A percentile compares a stretch with the other conserved stretches of the same genome.
These are phyloP conservation scores for Drosophila auraria DNA, from an alignment of 1,140 invertebrate species.

Conservation along the genomic window DNA sequence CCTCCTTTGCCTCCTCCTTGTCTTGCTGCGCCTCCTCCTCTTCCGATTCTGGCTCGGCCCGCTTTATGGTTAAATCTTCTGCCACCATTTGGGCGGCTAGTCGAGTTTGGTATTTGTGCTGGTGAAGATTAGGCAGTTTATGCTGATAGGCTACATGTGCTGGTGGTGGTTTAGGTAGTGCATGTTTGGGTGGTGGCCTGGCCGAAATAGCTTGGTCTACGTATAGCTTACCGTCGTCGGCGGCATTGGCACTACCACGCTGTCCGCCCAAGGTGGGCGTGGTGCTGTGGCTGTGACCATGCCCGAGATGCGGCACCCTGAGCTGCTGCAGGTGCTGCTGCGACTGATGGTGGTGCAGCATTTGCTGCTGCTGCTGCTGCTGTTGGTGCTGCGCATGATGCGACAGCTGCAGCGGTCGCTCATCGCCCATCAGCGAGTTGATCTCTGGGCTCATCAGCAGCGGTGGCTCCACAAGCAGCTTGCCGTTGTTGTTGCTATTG, in stretches of 20 bases:
- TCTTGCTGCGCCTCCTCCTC: constrained; percentile 9
- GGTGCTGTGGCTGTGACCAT: constrained; percentile 55
- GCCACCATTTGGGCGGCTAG: constrained; percentile 56
- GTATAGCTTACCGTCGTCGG: constrained; percentile 75
- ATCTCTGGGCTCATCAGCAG: constrained; percentile 84
- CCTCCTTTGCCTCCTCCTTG: not conserved
- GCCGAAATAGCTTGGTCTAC: constrained; percentile 48
- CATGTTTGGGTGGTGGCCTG: constrained; percentile 16
- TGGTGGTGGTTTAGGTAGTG: constrained; percentile 47
- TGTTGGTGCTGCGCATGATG: constrained; percentile 48
- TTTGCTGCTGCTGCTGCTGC: constrained; percentile 45
- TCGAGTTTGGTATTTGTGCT: constrained; percentile 57
- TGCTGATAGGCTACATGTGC: constrained; percentile 52
- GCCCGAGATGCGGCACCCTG: constrained; percentile 53
- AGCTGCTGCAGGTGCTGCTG: constrained; percentile 31
- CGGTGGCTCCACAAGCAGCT: constrained; percentile 72
- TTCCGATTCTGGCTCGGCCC: constrained; percentile 14
- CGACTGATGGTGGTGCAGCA: constrained; percentile 38
- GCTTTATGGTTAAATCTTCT: constrained; percentile 64
- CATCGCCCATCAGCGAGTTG: constrained; percentile 81
- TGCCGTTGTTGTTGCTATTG: constrained; percentile 31
- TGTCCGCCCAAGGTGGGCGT: constrained; percentile 62
- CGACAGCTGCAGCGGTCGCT: constrained; percentile 67
- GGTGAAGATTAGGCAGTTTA: constrained; percentile 33
- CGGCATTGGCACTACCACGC: constrained; percentile 47